A percentile compares a stretch with the other conserved stretches of the same genome.
These are phyloP conservation scores for Dyspetes luteomarginatus DNA, from an alignment of 2,888 invertebrate genomes.

Conservation along the genomic window DNA sequence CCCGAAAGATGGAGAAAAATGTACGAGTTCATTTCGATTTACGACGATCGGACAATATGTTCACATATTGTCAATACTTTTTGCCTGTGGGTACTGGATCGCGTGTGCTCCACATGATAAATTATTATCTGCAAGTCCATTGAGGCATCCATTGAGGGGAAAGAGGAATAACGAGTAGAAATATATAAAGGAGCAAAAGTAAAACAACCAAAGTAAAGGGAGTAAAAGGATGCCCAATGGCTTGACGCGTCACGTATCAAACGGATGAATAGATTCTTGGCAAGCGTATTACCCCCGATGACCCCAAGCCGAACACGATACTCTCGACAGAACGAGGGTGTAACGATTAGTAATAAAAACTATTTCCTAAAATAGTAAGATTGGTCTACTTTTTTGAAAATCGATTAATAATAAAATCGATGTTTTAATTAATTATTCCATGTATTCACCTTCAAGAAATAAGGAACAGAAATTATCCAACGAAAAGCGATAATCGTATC, in stretches of 20 bases:
- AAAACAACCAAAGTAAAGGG: neutral
- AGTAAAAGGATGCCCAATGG: neutral
- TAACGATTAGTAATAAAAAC: neutral
- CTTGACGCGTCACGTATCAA: conserved; percentile 44
- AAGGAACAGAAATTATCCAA: no score
- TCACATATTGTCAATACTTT: conserved; percentile 42
- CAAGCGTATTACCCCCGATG: conserved; percentile 31
- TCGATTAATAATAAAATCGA: no score
- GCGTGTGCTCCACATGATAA: conserved; percentile 32
- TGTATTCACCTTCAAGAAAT: no score
- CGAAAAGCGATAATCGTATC: no score
- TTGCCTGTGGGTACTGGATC: neutral
- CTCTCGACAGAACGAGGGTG: conserved; percentile 30
- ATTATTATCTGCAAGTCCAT: no score
- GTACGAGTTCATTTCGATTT: conserved; percentile 30
- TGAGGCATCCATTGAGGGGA: conserved; percentile 1
- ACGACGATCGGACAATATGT: conserved; percentile 41
- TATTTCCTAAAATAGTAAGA: no score
- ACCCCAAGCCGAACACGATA: conserved; percentile 22
- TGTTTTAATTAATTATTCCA: no score
- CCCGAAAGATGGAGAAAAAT: conserved; percentile 11
- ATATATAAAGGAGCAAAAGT: conserved; percentile 25
- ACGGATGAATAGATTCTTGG: conserved; percentile 61
- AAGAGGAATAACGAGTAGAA: conserved; percentile 4
- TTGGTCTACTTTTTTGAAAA: no score